phyloP scores from a whole-genome alignment of 2,113 vertebrate species.

The Chloropsis cyanopogon region DNA sequence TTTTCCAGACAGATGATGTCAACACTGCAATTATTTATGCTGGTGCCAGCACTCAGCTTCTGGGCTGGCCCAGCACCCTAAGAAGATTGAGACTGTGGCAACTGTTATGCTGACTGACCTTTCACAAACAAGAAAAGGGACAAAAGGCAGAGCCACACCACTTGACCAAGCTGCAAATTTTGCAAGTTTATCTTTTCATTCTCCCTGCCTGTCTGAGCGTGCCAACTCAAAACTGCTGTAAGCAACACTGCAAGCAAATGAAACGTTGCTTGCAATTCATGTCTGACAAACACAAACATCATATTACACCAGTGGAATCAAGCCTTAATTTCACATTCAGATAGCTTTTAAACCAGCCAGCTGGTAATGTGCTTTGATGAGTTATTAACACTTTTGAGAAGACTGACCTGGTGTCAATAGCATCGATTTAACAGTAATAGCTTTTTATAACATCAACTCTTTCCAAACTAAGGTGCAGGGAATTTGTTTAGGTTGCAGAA shows the following conservation, averaged over 20 bases:
- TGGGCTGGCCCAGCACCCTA: background rate
- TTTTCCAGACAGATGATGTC: background rate
- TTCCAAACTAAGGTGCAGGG: background rate
- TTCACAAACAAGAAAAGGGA: background rate
- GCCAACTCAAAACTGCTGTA: background rate
- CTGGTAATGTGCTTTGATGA: background rate
- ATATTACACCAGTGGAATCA: background rate
- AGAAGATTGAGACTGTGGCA: background rate
- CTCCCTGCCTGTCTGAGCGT: background rate
- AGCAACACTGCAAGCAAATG: background rate
- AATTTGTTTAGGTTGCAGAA: background rate
- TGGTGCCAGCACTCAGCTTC: background rate
- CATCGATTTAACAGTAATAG: background rate
- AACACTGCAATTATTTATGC: background rate
- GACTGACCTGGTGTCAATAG: slow-evolving; percentile 15
- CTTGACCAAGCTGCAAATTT: background rate
- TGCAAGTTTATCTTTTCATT: background rate
- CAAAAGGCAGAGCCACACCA: background rate
- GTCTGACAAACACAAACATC: background rate
- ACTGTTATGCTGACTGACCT: background rate
- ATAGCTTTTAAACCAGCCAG: background rate
- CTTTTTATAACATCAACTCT: slow-evolving; percentile 25
- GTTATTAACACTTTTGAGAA: slow-evolving; percentile 20
- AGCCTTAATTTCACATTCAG: slow-evolving; percentile 17
- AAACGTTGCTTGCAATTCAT: background rate